A percentile compares a stretch with the other conserved stretches of the same genome.
phyloP scores from a whole-genome alignment of 2,888 invertebrate genomes.

The Andrena bucephala region DNA sequence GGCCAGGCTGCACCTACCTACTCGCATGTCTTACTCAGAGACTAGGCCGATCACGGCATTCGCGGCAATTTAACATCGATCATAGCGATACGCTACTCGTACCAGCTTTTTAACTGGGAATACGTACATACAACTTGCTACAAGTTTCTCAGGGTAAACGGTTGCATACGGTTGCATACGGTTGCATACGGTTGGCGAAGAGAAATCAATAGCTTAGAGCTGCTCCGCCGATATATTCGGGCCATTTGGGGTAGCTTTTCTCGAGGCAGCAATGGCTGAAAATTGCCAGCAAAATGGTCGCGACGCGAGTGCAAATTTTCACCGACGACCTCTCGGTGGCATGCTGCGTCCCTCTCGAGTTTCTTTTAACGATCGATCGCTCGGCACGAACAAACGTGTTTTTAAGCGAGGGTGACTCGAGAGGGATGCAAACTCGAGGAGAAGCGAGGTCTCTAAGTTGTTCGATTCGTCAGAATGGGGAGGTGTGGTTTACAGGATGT shows the following conservation, averaged over 20 bases:
- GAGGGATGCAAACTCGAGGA: conserved; percentile 21
- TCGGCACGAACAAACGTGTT: conserved; percentile 23
- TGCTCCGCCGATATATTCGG: too few species aligned
- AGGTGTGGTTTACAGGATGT: conserved; percentile 7
- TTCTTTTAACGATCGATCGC: conserved; percentile 26
- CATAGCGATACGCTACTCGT: neutral
- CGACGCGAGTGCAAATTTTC: neutral
- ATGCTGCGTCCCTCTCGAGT: conserved; percentile 18
- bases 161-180: too few species aligned
- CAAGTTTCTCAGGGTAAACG: too few species aligned
- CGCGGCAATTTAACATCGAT: neutral
- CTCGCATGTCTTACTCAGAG: neutral
- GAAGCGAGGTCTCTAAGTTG: neutral
- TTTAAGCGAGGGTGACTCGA: conserved; percentile 23
- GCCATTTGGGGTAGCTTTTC: too few species aligned
- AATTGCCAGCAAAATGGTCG: neutral
- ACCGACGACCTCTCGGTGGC: conserved; percentile 7
- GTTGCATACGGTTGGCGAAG: too few species aligned
- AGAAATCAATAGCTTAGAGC: too few species aligned
- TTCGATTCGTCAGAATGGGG: neutral
- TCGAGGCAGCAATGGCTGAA: neutral
- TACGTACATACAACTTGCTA: too few species aligned
- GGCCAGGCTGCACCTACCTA: neutral
- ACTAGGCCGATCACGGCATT: neutral
- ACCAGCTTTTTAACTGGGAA: too few species aligned